phyloP scores from a whole-genome alignment of 2,888 invertebrate species.

The Sinopyrophorus schimmeli region DNA sequence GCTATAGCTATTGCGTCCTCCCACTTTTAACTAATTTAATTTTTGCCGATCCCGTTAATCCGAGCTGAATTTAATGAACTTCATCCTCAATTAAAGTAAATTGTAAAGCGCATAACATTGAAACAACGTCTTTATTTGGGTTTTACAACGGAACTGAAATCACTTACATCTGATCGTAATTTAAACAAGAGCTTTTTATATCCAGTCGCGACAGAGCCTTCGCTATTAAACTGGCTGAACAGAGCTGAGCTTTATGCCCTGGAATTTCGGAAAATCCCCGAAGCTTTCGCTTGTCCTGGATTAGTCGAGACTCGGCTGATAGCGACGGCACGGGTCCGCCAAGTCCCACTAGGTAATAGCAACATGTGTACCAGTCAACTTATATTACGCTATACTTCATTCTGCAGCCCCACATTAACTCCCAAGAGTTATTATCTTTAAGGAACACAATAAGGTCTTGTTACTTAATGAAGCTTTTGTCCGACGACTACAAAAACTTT shows the following conservation, averaged over 20 bases:
- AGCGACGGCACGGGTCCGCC: constrained; percentile 36
- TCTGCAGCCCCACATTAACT: constrained; percentile 40
- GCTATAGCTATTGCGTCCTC: too few relatives aligned
- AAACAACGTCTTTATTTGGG: constrained; percentile 32
- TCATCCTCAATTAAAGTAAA: constrained; percentile 27
- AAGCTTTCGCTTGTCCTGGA: constrained; percentile 51
- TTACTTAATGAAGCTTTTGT: constrained; percentile 29
- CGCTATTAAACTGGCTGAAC: constrained; percentile 41
- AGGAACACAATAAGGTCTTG: constrained; percentile 31
- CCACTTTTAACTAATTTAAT: constrained; percentile 21
- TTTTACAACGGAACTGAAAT: constrained; percentile 34
- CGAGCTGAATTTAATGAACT: constrained; percentile 22
- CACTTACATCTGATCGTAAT: constrained; percentile 41
- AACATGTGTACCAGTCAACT: constrained; percentile 49
- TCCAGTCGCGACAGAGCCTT: constrained; percentile 44
- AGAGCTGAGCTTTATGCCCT: constrained; percentile 46
- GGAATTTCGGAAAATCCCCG: constrained; percentile 53
- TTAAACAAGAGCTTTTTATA: constrained; percentile 47
- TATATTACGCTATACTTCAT: constrained; percentile 42
- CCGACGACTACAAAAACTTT: constrained; percentile 19
- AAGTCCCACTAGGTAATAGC: constrained; percentile 40
- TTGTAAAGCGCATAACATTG: constrained; percentile 26
- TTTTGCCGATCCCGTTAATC: constrained; percentile 25
- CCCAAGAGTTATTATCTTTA: constrained; percentile 39
- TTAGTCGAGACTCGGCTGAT: constrained; percentile 48